phyloP scores from a whole-genome alignment of 2,888 invertebrate species.

The Noctua pronuba region DNA sequence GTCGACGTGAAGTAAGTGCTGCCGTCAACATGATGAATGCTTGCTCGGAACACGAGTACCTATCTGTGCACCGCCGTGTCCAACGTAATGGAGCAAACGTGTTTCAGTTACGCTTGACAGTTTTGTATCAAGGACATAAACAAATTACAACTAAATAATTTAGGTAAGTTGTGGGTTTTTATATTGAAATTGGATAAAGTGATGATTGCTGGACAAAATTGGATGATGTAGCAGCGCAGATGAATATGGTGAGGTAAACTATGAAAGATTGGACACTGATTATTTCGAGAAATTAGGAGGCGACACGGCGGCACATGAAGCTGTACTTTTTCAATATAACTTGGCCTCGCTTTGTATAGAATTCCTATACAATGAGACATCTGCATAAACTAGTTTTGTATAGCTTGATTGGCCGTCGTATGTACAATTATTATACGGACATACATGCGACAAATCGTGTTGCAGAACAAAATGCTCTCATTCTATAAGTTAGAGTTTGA shows the following conservation, averaged over 20 bases:
- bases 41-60: constrained; percentile 8
- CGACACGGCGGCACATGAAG: too few species aligned
- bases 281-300: too few species aligned
- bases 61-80: background rate
- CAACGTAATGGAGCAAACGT: constrained; percentile 22
- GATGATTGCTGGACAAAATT: background rate
- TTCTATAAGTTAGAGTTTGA: background rate
- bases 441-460: background rate
- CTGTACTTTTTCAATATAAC: too few species aligned
- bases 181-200: background rate
- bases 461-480: background rate
- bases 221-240: background rate
- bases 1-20: constrained; percentile 7
- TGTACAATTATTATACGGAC: too few species aligned
- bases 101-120: constrained; percentile 29
- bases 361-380: too few species aligned
- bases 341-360: too few species aligned
- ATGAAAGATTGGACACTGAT: too few species aligned
- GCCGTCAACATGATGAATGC: constrained; percentile 38
- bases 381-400: too few species aligned
- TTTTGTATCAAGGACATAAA: constrained; percentile 37
- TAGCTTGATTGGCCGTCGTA: too few species aligned
- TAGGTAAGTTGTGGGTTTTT: background rate
- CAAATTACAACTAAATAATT: constrained; percentile 25
- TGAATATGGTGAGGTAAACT: background rate